Evolutionary conservation across 53 echinoderm and acorn worm genomes (phyloP).

Genomic region (Echinarachnius parma): DNA sequence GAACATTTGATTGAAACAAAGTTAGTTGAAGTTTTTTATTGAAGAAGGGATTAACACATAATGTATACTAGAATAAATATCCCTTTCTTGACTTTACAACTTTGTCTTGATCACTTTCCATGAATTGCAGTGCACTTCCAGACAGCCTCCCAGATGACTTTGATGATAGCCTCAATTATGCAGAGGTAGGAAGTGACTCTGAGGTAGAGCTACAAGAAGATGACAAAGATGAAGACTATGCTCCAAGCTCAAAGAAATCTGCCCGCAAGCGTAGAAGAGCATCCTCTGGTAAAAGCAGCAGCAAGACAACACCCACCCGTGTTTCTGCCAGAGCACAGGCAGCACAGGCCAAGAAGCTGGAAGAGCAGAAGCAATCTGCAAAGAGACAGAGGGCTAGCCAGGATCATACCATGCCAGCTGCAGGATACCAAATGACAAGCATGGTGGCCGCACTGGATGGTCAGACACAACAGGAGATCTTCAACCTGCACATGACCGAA

Average conservation of each 20-base stretch:
- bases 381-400: slow-evolving; percentile 7
- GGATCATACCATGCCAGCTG: neutral
- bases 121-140: no score
- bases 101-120: no score
- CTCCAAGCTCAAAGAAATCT: neutral
- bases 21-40: no score
- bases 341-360: slow-evolving; percentile 13
- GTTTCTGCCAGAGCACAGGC: slow-evolving; percentile 22
- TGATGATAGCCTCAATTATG: no score
- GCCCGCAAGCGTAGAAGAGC: slow-evolving; percentile 17
- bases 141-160: no score
- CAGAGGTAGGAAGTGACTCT: neutral
- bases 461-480: slow-evolving; percentile 28
- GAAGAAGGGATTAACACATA: no score
- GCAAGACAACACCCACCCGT: neutral
- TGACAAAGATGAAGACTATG: slow-evolving; percentile 35
- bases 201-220: slow-evolving; percentile 12
- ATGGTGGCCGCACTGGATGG: neutral
- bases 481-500: slow-evolving; percentile 12
- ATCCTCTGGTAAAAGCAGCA: neutral
- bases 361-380: neutral
- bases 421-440: neutral
- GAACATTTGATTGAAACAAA: no score
- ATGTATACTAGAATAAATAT: no score
- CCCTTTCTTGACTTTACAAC: no score